Percentiles rank a stretch among this genome's conserved stretches.
Evolutionary conservation across 35 echinoderm and acorn worm species (phyloP).

Genomic region (Anneissia japonica): DNA sequence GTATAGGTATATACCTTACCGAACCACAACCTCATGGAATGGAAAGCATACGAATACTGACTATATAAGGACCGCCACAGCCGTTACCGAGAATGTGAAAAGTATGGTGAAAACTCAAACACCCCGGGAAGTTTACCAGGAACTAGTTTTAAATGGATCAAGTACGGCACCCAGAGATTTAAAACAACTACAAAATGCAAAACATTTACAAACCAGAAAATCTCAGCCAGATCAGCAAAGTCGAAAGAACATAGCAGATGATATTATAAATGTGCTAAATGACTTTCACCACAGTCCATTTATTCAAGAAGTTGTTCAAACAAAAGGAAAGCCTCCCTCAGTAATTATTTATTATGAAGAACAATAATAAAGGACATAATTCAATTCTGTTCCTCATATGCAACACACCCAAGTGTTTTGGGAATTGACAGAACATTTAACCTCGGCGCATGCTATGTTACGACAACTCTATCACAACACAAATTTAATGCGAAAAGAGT

Average conservation of each 20-base stretch:
- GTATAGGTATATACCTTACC: too few relatives aligned
- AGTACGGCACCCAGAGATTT: conserved; percentile 24
- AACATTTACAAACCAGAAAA: neutral
- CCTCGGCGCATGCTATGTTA: conserved; percentile 11
- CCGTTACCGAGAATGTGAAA: too few relatives aligned
- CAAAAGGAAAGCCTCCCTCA: neutral
- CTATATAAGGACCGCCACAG: too few relatives aligned
- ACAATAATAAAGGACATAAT: neutral
- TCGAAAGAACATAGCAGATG: neutral
- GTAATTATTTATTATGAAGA: conserved; percentile 4
- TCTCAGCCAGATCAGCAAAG: neutral
- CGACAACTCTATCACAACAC: conserved; percentile 6
- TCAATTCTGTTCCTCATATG: neutral
- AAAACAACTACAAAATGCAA: conserved; percentile 30
- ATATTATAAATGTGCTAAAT: neutral
- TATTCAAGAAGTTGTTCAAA: conserved; percentile 20
- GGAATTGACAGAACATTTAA: conserved; percentile 22
- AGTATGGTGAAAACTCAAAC: too few relatives aligned
- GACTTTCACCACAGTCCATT: conserved; percentile 4
- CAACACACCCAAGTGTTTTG: conserved; percentile 9
- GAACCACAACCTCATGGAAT: too few relatives aligned
- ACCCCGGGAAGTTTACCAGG: too few relatives aligned
- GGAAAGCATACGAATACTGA: too few relatives aligned
- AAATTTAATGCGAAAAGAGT: conserved; percentile 6
- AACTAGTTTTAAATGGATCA: neutral